Evolutionary conservation across 2,888 invertebrate genomes (phyloP).

Genomic region (Harmothoe impar): DNA sequence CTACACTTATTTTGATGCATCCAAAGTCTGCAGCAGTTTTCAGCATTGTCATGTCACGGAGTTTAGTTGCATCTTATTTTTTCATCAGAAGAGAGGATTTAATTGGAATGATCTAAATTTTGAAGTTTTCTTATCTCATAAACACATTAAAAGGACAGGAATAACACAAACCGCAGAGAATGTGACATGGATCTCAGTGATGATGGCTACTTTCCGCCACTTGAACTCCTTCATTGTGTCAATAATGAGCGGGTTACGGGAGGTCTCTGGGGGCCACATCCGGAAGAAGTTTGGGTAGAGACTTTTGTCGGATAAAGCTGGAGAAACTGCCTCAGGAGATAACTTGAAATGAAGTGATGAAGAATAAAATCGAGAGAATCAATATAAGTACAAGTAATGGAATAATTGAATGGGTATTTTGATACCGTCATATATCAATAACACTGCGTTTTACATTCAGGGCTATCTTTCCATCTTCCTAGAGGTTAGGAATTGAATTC

Average conservation of each 20-base stretch:
- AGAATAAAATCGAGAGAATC: background rate
- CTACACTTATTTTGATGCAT: too few relatives aligned
- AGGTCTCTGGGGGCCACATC: slow-evolving; percentile 50
- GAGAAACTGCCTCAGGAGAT: background rate
- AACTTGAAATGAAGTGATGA: background rate
- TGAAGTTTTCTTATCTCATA: background rate
- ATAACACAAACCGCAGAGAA: slow-evolving; percentile 35
- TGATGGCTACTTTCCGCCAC: slow-evolving; percentile 52
- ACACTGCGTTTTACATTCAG: too few relatives aligned
- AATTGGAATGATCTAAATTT: background rate
- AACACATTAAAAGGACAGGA: background rate
- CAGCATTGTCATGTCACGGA: too few relatives aligned
- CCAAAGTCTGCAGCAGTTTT: too few relatives aligned
- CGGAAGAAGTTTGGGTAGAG: slow-evolving; percentile 62
- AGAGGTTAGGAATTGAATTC: background rate
- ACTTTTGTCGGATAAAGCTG: slow-evolving; percentile 26
- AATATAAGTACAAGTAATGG: background rate
- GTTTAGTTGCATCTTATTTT: too few relatives aligned
- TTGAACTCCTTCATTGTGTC: slow-evolving; percentile 36
- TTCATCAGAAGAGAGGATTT: background rate
- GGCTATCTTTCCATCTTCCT: too few relatives aligned
- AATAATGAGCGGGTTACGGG: slow-evolving; percentile 56
- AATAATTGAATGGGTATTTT: background rate
- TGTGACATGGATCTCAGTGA: background rate
- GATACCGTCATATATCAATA: background rate